Evolutionary conservation across 2,113 vertebrate species (phyloP).

Genomic region (Rhinopithecus roxellana): DNA sequence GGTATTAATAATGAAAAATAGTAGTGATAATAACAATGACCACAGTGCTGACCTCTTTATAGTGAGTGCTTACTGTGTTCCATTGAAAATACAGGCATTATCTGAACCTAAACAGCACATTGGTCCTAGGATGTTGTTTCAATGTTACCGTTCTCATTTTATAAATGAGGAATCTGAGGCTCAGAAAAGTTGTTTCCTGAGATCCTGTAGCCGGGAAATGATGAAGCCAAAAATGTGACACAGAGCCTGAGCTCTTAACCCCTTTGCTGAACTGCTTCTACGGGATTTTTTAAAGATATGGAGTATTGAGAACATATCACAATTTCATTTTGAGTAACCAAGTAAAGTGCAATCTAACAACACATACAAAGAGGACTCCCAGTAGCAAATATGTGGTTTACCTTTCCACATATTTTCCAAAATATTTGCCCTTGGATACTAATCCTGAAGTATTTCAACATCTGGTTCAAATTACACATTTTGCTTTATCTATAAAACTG

Average conservation of each 20-base stretch:
- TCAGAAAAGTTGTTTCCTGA: background rate
- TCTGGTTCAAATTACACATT: slow-evolving; percentile 66
- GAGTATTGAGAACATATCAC: slow-evolving; percentile 16
- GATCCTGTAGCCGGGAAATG: background rate
- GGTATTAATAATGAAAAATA: background rate
- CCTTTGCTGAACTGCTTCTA: background rate
- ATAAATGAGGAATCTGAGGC: background rate
- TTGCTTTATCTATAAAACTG: slow-evolving; percentile 71
- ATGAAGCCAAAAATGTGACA: slow-evolving; percentile 19
- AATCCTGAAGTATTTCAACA: slow-evolving; percentile 63
- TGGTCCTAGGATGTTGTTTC: background rate
- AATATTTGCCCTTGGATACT: slow-evolving; percentile 63
- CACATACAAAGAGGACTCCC: background rate
- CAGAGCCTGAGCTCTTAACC: background rate
- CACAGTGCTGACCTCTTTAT: background rate
- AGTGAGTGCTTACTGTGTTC: background rate
- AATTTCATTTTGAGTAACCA: slow-evolving; percentile 43
- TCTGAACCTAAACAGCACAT: background rate
- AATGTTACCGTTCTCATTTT: background rate
- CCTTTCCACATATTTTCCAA: slow-evolving; percentile 62
- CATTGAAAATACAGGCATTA: background rate
- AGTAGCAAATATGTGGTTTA: slow-evolving; percentile 55
- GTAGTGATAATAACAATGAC: background rate
- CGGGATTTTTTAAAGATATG: background rate
- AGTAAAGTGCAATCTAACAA: slow-evolving; percentile 29